Base-by-base conservation (phyloP, 2,113 vertebrate species). In the Serinus canaria region DNA sequence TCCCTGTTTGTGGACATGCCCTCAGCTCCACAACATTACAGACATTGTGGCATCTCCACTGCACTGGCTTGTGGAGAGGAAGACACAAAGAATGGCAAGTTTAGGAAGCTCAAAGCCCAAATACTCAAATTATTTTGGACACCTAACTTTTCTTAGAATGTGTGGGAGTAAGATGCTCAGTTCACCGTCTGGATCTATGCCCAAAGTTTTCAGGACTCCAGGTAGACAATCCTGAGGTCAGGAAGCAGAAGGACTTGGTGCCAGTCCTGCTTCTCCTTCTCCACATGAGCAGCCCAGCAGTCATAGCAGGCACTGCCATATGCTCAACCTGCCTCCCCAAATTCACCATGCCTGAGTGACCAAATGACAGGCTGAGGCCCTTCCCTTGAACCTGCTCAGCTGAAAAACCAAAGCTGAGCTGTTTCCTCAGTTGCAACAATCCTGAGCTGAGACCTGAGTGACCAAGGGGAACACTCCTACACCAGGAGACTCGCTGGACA, bases 291-390 rank as follows among this genome's bases (percentile, higher is more conserved):
- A 78, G 52, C 31, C 47, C 66, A 87, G 88, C 80, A 87, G 39
- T 58, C 88, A 89, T 19, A 59, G 56, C 88, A 95, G 83, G 77
- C 81, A 86, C 73, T 68, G 88, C 93, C 92, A 96, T 95, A 95
- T 93, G 93, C 60, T 94, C 28, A 0, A 86, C 85, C 88, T 94
- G 92, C 92, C 94, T 94, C 62, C 76, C 68, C 83, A 62, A 27
- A 96, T 95, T 56, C 56, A 72, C 44, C 88, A 81, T 1, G 18
- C 93, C n/a, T 49, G 60, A 86, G 35, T 79, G 88, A 83, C 58
- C 63, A 70, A 88, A 39, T 7, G 53, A 95, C 83, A 74, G 69
- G 28, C 66, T 73, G 23, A 76, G 76, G 78, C 66, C 70, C 50
- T 83, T 87, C 69, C 52, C 52, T 28, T 83, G 69, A 91, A 92